Conservation (phyloP, 1,140 invertebrate genomes). For the Anastrepha ludens region DNA sequence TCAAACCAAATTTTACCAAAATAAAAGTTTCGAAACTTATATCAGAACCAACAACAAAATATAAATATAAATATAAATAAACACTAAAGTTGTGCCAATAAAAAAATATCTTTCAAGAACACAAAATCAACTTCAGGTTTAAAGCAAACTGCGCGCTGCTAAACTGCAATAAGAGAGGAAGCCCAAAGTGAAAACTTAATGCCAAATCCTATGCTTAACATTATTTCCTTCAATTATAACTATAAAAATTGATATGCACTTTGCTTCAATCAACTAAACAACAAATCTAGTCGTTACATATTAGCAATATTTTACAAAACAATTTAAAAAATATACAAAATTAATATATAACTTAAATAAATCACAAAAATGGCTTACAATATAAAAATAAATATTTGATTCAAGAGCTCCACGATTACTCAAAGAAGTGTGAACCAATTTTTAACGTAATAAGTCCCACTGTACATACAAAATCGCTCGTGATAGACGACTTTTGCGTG, state of each 20-base stretch:
- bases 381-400: not conserved
- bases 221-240: not conserved
- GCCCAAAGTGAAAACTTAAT: constrained; percentile 38
- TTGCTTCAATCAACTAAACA: not conserved
- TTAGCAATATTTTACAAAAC: constrained; percentile 20
- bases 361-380: not conserved
- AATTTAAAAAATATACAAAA: not conserved
- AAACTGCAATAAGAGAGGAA: not conserved
- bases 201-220: constrained; percentile 44
- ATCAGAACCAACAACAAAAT: not conserved
- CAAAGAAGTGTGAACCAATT: not conserved
- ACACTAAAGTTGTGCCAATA: constrained; percentile 14
- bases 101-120: constrained; percentile 3
- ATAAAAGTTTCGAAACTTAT: not conserved
- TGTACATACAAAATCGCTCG: not conserved
- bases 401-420: not conserved
- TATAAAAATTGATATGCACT: not conserved
- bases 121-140: not conserved
- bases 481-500: not conserved
- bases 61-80: not conserved
- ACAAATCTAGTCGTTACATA: constrained; percentile 28
- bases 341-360: not conserved
- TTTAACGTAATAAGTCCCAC: not conserved
- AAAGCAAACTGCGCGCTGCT: not conserved
- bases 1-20: too few relatives aligned